Base-by-base conservation (phyloP, 2,888 invertebrate species). In the Isotomurus palustris region DNA sequence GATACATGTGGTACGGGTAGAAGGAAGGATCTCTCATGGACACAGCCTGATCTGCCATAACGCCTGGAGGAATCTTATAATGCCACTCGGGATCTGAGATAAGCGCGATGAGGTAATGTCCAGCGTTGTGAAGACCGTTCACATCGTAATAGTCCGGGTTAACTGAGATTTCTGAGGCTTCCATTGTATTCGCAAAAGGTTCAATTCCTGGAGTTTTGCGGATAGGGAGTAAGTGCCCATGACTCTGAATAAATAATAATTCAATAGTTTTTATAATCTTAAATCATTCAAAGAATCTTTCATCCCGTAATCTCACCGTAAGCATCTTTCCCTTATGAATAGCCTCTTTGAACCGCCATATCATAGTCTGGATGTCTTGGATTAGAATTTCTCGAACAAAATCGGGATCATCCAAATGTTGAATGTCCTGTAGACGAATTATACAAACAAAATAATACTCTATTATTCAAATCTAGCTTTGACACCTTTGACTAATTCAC, bases 1-100 rank as follows among this genome's bases (percentile, higher is more conserved):
- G 40, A 1, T 32, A 24, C 1, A 28, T 35, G 25, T 62, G 62
- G 12, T 53, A 43, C 38, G 53, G 38, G 32, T 56, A 62, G 44
- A 62, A 62, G 6, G 53, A 29, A 2, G 60, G 60, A 36, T 60
- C 60, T 27, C 60, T 36, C 56, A 57, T 53, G 14, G 57, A 8
- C 1, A 52, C 56, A 1, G 57, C 56, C 1, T 29, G 36, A 12
- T 56, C 56, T 12, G 47, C 21, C 60, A 60, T 60, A 1, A 57
- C 49, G 1, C 60, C 60, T 12, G 54, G 50, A 25, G 57, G 14
- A 4, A 41, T 41, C 27, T 48, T 53, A 14, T 27, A 35, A 3
- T 10, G 32, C 45, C 48, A 60, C 24, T 50, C 53, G 8, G 60
- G 60, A 53, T 60, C 60, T 17, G 48, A 53, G 6, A 53, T 43